Evolutionary conservation across 2,113 vertebrate genomes (phyloP).

Genomic region (Oncorhynchus kisutch): DNA sequence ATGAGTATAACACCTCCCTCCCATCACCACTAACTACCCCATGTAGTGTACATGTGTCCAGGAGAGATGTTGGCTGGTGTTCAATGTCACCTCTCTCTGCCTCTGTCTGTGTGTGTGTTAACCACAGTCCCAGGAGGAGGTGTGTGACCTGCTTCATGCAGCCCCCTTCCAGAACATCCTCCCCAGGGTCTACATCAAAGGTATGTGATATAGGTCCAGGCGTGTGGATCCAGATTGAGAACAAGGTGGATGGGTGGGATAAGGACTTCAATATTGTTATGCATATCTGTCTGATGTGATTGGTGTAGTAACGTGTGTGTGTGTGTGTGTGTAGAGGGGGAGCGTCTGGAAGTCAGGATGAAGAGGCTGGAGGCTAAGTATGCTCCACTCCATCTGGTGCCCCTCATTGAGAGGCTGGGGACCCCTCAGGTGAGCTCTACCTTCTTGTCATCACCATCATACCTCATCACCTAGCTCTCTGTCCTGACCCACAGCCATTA

Average conservation of each 20-base stretch:
- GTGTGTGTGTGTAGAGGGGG: conserved; percentile 82
- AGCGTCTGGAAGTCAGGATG: conserved; percentile 98
- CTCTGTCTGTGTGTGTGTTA: conserved; percentile 3
- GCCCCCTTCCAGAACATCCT: conserved; percentile 99
- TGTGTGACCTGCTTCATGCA: conserved; percentile 98
- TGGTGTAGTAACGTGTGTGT: not conserved
- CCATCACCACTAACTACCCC: not conserved
- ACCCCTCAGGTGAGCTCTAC: conserved; percentile 89
- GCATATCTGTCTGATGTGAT: not conserved
- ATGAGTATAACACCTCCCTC: not conserved
- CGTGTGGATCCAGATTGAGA: too few species aligned
- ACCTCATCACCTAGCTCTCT: not conserved
- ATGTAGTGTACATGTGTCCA: not conserved
- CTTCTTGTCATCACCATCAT: not conserved
- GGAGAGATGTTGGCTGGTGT: not conserved
- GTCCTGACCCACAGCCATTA: not conserved
- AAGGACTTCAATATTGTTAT: too few species aligned
- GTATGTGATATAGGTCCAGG: conserved; percentile 59
- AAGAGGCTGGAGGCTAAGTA: conserved; percentile 98
- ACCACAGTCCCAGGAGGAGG: conserved; percentile 96
- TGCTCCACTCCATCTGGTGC: conserved; percentile 96
- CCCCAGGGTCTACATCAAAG: conserved; percentile 98
- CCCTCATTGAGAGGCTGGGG: conserved; percentile 96
- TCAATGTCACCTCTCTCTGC: not conserved
- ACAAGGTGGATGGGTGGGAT: too few species aligned